These are phyloP conservation scores for Mormyrus proboscirostris DNA, from an alignment of 2,797 vertebrate genomes.

Conservation along the genomic window DNA sequence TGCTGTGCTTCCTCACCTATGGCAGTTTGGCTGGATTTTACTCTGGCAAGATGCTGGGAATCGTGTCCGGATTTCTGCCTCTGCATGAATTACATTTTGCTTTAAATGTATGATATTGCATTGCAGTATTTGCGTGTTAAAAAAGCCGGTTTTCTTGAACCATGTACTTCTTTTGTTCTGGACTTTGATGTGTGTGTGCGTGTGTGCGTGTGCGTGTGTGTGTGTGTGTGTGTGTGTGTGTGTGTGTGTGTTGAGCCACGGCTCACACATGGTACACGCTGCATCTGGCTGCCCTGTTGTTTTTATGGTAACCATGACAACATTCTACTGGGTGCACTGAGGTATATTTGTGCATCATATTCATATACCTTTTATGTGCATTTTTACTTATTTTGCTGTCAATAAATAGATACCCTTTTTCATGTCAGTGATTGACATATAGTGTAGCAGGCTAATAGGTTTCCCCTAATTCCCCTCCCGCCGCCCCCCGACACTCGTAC, in stretches of 20 bases:
- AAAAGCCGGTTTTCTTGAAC: neutral
- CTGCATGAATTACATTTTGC: neutral
- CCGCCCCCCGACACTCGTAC: neutral
- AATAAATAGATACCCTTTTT: neutral
- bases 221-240: neutral
- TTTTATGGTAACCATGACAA: neutral
- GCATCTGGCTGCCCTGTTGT: neutral
- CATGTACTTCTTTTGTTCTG: neutral
- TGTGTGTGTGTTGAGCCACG: neutral
- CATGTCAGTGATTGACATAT: neutral
- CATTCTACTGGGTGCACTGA: neutral
- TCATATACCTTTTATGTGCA: neutral
- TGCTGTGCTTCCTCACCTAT: neutral
- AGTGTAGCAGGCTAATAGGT: neutral
- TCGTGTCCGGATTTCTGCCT: neutral
- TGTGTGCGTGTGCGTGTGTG: neutral
- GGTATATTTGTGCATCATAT: neutral
- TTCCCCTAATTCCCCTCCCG: neutral
- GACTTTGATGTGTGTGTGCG: neutral
- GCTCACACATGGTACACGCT: neutral
- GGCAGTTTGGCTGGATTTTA: neutral
- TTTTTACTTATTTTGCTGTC: neutral
- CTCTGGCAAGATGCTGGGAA: neutral
- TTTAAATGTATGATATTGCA: neutral
- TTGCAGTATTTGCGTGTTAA: neutral